Conservation (phyloP, 1,140 invertebrate species). For the Drosophila kepulauana region DNA sequence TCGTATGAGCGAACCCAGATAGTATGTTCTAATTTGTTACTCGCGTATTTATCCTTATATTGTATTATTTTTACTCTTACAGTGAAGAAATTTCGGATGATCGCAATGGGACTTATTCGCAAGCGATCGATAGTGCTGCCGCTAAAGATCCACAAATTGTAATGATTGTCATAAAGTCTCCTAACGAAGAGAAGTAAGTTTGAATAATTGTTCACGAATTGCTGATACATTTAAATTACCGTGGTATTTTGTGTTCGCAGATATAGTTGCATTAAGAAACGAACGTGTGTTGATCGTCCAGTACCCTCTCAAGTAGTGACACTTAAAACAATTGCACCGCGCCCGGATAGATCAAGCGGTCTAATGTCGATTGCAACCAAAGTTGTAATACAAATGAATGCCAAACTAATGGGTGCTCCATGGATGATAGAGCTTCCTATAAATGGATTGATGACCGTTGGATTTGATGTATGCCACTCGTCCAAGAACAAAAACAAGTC, state of each 20-base stretch:
- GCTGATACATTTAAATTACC: background rate
- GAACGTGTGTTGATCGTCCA: conserved; percentile 91
- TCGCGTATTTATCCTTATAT: conserved; percentile 24
- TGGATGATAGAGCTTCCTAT: conserved; percentile 92
- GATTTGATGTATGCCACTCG: conserved; percentile 95
- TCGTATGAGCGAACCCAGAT: conserved; percentile 82
- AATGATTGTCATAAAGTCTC: conserved; percentile 88
- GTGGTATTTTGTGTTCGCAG: conserved; percentile 30
- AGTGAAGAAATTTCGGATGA: conserved; percentile 85
- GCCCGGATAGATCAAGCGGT: conserved; percentile 80
- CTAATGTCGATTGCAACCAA: conserved; percentile 94
- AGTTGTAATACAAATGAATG: conserved; percentile 94
- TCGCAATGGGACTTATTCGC: conserved; percentile 85
- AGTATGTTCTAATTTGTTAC: conserved; percentile 25
- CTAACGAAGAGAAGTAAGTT: conserved; percentile 86
- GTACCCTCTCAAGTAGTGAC: conserved; percentile 91
- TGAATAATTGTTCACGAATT: background rate
- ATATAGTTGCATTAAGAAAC: conserved; percentile 94
- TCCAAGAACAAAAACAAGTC: conserved; percentile 84
- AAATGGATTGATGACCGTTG: conserved; percentile 91
- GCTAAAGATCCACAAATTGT: conserved; percentile 87
- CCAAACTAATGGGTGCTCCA: conserved; percentile 94
- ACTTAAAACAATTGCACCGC: conserved; percentile 86
- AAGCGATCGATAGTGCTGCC: conserved; percentile 87
- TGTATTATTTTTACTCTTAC: background rate